Evolutionary conservation across 1,140 invertebrate genomes (phyloP), one percentile per base, ranked within the genome.

Genomic region (Zaprionus lachaisei): DNA sequence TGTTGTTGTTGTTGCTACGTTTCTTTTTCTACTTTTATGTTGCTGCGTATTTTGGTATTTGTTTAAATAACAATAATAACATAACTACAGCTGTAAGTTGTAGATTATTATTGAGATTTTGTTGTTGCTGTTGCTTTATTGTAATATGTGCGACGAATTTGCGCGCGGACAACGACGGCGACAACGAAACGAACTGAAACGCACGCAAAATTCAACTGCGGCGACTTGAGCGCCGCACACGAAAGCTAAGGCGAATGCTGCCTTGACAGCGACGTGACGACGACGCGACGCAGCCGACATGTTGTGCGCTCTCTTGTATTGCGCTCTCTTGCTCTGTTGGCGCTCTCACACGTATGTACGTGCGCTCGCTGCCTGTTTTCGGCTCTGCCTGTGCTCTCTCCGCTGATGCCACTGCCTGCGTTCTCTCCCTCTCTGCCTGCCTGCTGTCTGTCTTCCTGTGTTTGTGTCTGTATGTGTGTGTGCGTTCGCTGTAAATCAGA

Each of bases 171-270:
- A 56, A 66, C 47, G 55, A 70, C 73, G 74, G 22, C 65, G 66
- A 67, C 66, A 77, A 79, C 73, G 79, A 77, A 84, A 84, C 81
- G 81, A 84, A 84, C 81, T 83, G 69, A 72, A 77, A 80, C 77
- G 81, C 81, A 80, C 78, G 77, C 81, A 77, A 83, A 83, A 57
- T 75, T 69, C 64, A 60, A 81, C 71, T 81, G 80, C 75, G 79
- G 55, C 51, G 51, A 71, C 66, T 66, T 72, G 72, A 75, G 62
- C 41, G 67, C 70, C 60, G 22, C 67, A 64, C 28, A 41, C 41
- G 60, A 75, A 75, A 75, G 72, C 60, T 75, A 75, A 17, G n/a
- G n/a, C 41, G 41, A n/a, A n/a, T 41, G 38, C 38, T 41, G 38
- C 38, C 38, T 41, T 17, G 67, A 61, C 62, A 37, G 56, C 55